Base-by-base conservation (phyloP, 2,888 invertebrate genomes). In the Eugnorisma glareosa region DNA sequence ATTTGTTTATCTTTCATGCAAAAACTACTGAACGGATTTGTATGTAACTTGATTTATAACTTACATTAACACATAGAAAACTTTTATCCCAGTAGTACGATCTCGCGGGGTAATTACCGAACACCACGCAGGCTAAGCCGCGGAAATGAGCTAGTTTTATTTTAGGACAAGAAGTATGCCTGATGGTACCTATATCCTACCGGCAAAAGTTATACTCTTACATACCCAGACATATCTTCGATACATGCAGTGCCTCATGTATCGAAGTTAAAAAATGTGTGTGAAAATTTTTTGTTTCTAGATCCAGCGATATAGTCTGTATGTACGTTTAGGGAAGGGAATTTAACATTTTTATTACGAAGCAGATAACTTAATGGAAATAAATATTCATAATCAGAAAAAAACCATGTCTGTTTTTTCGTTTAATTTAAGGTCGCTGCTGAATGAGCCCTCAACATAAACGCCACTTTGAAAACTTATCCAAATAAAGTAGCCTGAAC, bases 381-480 rank as follows among this genome's bases (percentile, higher is more conserved):
- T 37, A n/a, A n/a, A 57, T 4, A n/a, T n/a, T 21, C 3, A 10
- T 51, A n/a, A n/a, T 24, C 51, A 24, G 24, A 51, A 51, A 51
- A 10, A n/a, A 24, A 1, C n/a, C n/a, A 10, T 2, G 0, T 31
- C 13, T n/a, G 21, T 21, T 67, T 43, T 3, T 31, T 6, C 24
- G 54, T n/a, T 71, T n/a, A n/a, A 71, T 35, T 24, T 40, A 18
- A 31, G 28, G 24, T 31, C 35, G 28, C 21, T 28, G 8, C 5
- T 15, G 15, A 73, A 70, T 35, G 43, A 57, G n/a, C n/a, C 70
- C 40, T 40, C 31, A 35, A 43, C n/a, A 15, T 8, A 15, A 71
- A 43, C 7, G n/a, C 35, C 35, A 59, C 72, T 57, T 73, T 28
- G 11, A 71, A 73, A 73, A 57, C n/a, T n/a, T 57, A 24, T 35